A percentile compares a stretch with the other conserved stretches of the same genome.
phyloP scores from a whole-genome alignment of 2,113 vertebrate genomes.

The Xiphias gladius region DNA sequence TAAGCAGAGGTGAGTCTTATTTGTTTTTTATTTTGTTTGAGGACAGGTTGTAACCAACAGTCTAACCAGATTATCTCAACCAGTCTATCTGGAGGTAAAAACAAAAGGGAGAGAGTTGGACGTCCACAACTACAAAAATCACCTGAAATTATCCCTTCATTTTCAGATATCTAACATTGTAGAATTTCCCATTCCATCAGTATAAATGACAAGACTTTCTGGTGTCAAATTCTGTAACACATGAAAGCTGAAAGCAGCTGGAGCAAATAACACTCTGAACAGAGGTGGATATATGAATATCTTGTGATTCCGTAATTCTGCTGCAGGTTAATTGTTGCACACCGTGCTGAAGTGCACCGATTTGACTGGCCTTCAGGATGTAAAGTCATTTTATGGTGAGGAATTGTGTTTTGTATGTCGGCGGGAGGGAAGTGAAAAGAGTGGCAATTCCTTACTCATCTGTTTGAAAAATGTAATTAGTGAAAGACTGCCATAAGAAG shows the following conservation, averaged over 20 bases:
- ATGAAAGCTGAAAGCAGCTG: constrained; percentile 14
- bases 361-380: constrained; percentile 28
- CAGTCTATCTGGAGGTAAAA: background rate
- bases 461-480: constrained; percentile 27
- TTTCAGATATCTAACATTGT: background rate
- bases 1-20: too few relatives aligned
- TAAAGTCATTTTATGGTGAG: constrained; percentile 33
- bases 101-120: background rate
- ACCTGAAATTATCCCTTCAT: background rate
- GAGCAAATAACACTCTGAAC: background rate
- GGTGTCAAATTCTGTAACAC: constrained; percentile 1
- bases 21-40: too few relatives aligned
- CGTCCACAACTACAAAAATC: too few relatives aligned
- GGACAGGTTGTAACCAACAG: too few relatives aligned
- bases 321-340: constrained; percentile 36
- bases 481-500: constrained; percentile 16
- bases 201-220: background rate
- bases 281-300: constrained; percentile 19
- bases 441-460: constrained; percentile 24
- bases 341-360: constrained; percentile 46
- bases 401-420: constrained; percentile 8
- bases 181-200: background rate
- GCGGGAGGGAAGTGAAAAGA: constrained; percentile 2
- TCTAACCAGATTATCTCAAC: background rate
- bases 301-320: constrained; percentile 24